Percentiles rank a stretch among this genome's conserved stretches.
Evolutionary conservation across 2,113 vertebrate genomes (phyloP).

Genomic region (Lepus europaeus): DNA sequence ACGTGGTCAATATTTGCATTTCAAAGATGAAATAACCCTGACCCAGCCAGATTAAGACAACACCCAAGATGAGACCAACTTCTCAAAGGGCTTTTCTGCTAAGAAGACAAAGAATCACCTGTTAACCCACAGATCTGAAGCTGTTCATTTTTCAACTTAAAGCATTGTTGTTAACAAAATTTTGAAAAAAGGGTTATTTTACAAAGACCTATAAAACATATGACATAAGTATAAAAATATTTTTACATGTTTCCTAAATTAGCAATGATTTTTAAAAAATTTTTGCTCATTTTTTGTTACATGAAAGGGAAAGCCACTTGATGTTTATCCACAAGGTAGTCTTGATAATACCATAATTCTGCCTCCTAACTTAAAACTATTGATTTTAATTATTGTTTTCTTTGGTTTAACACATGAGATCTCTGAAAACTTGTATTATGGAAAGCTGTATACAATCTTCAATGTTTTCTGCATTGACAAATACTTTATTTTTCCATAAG

Average conservation of each 20-base stretch:
- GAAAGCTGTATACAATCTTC: too few relatives aligned
- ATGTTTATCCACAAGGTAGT: not conserved
- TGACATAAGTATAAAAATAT: not conserved
- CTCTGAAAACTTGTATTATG: not conserved
- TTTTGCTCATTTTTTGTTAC: slow-evolving; percentile 42
- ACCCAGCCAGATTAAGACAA: not conserved
- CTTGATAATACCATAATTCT: not conserved
- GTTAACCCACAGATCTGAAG: not conserved
- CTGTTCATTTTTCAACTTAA: not conserved
- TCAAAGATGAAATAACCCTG: slow-evolving; percentile 15
- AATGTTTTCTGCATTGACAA: too few relatives aligned
- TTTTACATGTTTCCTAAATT: slow-evolving; percentile 25
- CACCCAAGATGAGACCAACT: not conserved
- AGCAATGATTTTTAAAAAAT: not conserved
- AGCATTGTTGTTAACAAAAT: not conserved
- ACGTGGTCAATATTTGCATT: not conserved
- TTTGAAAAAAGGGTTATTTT: not conserved
- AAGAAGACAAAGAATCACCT: not conserved
- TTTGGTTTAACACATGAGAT: not conserved
- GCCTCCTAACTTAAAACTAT: not conserved
- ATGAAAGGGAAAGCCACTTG: not conserved
- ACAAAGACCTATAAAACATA: not conserved
- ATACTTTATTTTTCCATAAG: too few relatives aligned
- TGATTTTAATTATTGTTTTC: not conserved
- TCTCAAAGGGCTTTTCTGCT: not conserved